Conservation (phyloP, 2,113 vertebrate genomes). For the Aegithalos caudatus region DNA sequence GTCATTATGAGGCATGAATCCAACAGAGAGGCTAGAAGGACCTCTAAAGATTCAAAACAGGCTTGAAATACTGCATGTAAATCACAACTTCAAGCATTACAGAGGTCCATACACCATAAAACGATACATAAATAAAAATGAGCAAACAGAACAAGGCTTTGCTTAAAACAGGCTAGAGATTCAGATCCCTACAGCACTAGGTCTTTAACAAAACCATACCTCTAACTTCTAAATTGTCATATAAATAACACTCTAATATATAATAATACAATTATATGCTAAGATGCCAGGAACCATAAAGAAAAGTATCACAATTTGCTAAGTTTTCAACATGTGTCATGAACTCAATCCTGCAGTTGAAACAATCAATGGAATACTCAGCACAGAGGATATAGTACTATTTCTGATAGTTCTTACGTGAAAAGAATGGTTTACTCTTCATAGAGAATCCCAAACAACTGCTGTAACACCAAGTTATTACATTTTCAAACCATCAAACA, state of each 20-base stretch:
- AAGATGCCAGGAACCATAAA: neutral
- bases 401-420: neutral
- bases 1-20: neutral
- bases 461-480: neutral
- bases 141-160: neutral
- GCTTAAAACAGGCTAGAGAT: neutral
- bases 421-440: neutral
- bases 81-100: neutral
- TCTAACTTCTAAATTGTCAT: neutral
- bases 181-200: neutral
- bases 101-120: neutral
- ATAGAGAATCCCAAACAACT: neutral
- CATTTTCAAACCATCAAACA: neutral
- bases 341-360: neutral
- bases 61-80: neutral
- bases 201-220: neutral
- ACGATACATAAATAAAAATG: neutral
- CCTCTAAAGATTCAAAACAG: neutral
- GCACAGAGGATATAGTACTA: neutral
- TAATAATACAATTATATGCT: neutral
- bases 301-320: neutral
- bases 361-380: neutral
- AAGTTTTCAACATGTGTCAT: neutral
- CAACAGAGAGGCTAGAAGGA: neutral
- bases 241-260: neutral